Conservation (phyloP, 2,888 invertebrate genomes). For the Diaprepes abbreviatus region DNA sequence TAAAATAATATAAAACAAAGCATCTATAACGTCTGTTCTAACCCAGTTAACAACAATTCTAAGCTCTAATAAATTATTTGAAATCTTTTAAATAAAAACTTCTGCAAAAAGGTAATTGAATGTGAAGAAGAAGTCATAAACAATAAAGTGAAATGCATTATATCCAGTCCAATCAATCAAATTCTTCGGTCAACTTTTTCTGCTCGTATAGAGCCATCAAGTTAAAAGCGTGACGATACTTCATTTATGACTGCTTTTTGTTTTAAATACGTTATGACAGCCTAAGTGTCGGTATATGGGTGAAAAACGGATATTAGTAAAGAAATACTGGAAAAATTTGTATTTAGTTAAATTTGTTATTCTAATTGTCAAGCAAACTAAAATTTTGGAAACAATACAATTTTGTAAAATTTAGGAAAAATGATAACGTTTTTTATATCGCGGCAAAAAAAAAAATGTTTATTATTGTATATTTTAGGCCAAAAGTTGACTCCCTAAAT, state of each 20-base stretch:
- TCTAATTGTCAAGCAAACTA: too few relatives aligned
- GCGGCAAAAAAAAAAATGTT: too few relatives aligned
- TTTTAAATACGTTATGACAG: slow-evolving; percentile 52
- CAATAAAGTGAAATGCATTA: slow-evolving; percentile 55
- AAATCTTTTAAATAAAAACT: slow-evolving; percentile 18
- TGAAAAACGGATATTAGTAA: too few relatives aligned
- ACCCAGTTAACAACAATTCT: background rate
- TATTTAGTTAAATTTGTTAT: too few relatives aligned
- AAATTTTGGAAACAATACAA: too few relatives aligned
- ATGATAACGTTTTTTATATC: too few relatives aligned
- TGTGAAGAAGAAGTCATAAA: slow-evolving; percentile 55
- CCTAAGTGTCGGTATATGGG: slow-evolving; percentile 45
- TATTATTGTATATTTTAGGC: too few relatives aligned
- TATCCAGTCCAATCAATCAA: slow-evolving; percentile 59
- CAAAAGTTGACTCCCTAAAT: too few relatives aligned
- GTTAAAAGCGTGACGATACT: slow-evolving; percentile 57
- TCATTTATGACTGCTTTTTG: slow-evolving; percentile 56
- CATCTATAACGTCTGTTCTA: background rate
- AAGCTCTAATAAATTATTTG: slow-evolving; percentile 9
- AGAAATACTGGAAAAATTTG: too few relatives aligned
- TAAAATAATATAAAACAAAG: too few relatives aligned
- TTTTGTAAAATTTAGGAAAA: too few relatives aligned
- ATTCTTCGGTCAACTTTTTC: slow-evolving; percentile 53
- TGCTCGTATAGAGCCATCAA: slow-evolving; percentile 52
- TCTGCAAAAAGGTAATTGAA: slow-evolving; percentile 37